Conservation (phyloP, 2,797 vertebrate genomes). For the Enteromius viviparus region DNA sequence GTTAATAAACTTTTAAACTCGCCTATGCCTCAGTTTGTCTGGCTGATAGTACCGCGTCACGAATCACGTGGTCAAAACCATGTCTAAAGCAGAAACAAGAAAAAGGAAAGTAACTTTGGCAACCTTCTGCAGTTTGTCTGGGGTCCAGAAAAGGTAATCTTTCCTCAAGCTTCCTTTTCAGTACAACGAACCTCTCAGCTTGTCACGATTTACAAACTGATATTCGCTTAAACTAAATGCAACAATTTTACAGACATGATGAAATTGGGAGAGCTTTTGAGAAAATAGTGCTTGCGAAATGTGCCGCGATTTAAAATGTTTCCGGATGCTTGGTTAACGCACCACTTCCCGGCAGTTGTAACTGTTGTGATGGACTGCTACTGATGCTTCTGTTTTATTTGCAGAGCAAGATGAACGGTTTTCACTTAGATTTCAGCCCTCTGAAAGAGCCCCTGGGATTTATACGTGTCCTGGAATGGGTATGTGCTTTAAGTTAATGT, state of each 20-base stretch:
- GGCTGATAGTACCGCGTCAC: slow-evolving; percentile 37
- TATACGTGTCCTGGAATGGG: slow-evolving; percentile 91
- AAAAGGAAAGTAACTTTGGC: slow-evolving; percentile 69
- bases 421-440: slow-evolving; percentile 80
- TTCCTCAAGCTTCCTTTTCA: background rate
- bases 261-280: slow-evolving; percentile 22
- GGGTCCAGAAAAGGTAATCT: background rate
- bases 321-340: background rate
- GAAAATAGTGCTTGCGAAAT: background rate
- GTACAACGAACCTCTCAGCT: background rate
- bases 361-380: background rate
- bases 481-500: slow-evolving; percentile 68
- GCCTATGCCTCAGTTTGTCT: background rate
- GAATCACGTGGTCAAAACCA: slow-evolving; percentile 66
- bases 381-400: slow-evolving; percentile 28
- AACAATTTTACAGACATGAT: slow-evolving; percentile 65
- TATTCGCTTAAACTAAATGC: slow-evolving; percentile 51
- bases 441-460: slow-evolving; percentile 91
- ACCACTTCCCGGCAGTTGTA: background rate
- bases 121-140: slow-evolving; percentile 50
- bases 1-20: background rate
- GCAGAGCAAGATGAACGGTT: slow-evolving; percentile 73
- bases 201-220: accelerated
- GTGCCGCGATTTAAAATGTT: background rate
- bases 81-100: slow-evolving; percentile 44